A percentile compares a stretch with the other conserved stretches of the same genome.
phyloP scores from a whole-genome alignment of 2,888 invertebrate genomes.

The Ptilodon capucinus region DNA sequence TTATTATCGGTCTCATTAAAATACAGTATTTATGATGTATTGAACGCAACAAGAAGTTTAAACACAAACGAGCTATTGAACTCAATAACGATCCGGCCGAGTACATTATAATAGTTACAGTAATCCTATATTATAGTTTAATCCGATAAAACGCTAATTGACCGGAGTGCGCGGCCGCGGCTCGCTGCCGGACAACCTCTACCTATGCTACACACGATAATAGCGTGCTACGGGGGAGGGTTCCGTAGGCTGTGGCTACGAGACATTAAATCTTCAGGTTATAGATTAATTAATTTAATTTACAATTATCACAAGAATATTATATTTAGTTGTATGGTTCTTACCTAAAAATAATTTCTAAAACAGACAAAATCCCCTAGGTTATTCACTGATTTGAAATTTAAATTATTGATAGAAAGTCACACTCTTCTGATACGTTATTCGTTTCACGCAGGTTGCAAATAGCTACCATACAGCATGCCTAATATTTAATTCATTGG shows the following conservation, averaged over 20 bases:
- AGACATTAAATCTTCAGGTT: neutral
- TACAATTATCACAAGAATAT: no score
- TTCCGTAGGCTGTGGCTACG: neutral
- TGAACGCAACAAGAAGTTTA: neutral
- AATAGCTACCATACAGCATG: no score
- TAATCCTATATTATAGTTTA: slow-evolving; percentile 5
- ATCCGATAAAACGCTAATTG: slow-evolving; percentile 29
- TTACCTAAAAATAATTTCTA: no score
- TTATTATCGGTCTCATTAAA: neutral
- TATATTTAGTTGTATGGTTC: no score
- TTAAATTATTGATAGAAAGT: no score
- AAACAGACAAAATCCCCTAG: no score
- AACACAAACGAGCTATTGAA: neutral
- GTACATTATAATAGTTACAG: neutral
- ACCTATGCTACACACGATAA: neutral
- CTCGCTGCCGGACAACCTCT: neutral
- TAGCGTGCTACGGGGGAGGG: neutral
- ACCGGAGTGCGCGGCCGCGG: slow-evolving; percentile 5
- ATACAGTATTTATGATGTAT: neutral
- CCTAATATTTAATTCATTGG: no score
- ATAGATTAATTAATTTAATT: neutral
- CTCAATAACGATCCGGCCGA: neutral
- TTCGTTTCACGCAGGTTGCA: no score
- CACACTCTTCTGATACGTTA: no score
- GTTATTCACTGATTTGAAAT: no score